Evolutionary conservation across 2,113 vertebrate genomes (phyloP).

Genomic region (Sakesphorus luctuosus): DNA sequence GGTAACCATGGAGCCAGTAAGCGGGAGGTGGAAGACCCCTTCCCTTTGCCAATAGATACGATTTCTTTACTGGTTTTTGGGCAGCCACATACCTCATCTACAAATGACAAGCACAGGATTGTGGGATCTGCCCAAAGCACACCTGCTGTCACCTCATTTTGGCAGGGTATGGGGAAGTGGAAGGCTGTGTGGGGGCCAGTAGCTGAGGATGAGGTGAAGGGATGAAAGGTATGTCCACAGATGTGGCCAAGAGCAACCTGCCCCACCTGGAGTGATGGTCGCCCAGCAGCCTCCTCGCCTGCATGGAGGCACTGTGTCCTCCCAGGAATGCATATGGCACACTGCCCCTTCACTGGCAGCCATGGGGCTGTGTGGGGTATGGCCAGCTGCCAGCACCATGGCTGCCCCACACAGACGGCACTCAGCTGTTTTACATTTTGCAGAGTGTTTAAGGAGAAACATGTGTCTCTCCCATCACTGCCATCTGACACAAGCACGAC

Average conservation of each 20-base stretch:
- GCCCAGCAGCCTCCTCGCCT: not conserved
- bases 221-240: not conserved
- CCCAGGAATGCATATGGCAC: rapidly evolving
- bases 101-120: not conserved
- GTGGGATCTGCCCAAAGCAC: not conserved
- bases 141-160: not conserved
- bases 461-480: rapidly evolving
- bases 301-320: rapidly evolving
- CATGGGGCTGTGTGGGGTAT: not conserved
- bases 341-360: not conserved
- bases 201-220: not conserved
- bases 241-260: not conserved
- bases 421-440: not conserved
- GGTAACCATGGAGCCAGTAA: not conserved
- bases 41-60: not conserved
- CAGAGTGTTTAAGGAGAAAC: not conserved
- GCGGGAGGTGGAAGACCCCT: not conserved
- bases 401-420: rapidly evolving
- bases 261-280: rapidly evolving
- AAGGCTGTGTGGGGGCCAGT: not conserved
- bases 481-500: not conserved
- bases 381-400: not conserved
- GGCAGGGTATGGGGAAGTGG: not conserved
- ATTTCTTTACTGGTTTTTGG: conserved; percentile 16
- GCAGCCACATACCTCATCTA: not conserved